Evolutionary conservation across 2,797 vertebrate genomes (phyloP).

Genomic region (Sebastes paucispinis): DNA sequence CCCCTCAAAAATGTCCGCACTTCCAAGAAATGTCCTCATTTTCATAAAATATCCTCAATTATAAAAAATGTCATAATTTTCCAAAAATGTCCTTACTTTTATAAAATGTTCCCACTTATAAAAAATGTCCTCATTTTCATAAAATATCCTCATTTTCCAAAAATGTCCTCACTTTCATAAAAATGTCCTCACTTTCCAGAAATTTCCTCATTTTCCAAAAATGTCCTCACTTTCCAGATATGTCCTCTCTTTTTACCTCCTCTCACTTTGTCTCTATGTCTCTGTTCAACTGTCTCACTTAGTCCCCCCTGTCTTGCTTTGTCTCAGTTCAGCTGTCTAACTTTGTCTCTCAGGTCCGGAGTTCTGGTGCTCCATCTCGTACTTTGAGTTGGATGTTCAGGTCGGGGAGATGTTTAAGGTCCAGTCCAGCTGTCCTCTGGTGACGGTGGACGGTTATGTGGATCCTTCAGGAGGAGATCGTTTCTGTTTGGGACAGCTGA

Average conservation of each 20-base stretch:
- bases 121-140: not conserved
- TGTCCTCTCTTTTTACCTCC: not conserved
- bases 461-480: slow-evolving; percentile 80
- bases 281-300: too few species aligned
- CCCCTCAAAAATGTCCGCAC: not conserved
- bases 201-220: too few species aligned
- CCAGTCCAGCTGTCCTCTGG: slow-evolving; percentile 74
- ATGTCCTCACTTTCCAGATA: not conserved
- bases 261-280: too few species aligned
- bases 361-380: slow-evolving; percentile 83
- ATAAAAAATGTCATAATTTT: not conserved
- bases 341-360: slow-evolving; percentile 72
- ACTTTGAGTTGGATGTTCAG: slow-evolving; percentile 81
- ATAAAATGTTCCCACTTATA: too few species aligned
- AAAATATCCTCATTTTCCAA: not conserved
- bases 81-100: not conserved
- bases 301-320: too few species aligned
- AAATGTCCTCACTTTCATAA: too few species aligned
- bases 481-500: slow-evolving; percentile 81
- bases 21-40: not conserved
- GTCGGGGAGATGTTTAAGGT: slow-evolving; percentile 83
- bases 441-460: slow-evolving; percentile 80
- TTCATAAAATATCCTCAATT: not conserved
- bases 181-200: too few species aligned
- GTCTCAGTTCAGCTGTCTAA: too few species aligned